Base-by-base conservation (phyloP, 2,113 vertebrate species). In the Ammospiza caudacuta region DNA sequence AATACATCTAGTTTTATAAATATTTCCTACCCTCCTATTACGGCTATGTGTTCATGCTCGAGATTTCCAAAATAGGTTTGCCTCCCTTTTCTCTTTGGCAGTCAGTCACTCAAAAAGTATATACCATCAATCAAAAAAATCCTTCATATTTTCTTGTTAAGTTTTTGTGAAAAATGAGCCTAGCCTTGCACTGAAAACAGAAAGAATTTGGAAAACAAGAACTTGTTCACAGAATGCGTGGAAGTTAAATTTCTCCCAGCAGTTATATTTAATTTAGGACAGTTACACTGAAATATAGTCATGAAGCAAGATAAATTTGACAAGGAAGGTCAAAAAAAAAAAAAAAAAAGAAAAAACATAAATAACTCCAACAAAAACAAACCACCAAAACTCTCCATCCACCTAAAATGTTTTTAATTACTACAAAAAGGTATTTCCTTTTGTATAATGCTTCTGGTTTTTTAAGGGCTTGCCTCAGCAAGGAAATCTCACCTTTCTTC, bases 311-410 rank as follows among this genome's bases (percentile, higher is more conserved):
- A 69, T 9, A 75, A 35, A 44, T 63, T 72, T 63, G 18, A 84
- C 35, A 52, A n/a, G 31, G 21, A 83, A 67, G 2, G 39, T 62
- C n/a, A 83, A 67, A 64, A 11, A n/a, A 59, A 54, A 61, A 8
- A 7, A 44, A 44, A 49, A 19, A 39, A 31, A 59, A 35, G 10
- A 21, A 39, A 43, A 44, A 22, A 1, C 9, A 49, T 2, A 21
- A 35, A 35, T 54, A 31, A 11, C 5, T 9, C 3, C 13, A n/a
- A 21, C 1, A n/a, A 69, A 63, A n/a, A 14, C 5, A 33, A 76
- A 47, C 8, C 5, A 27, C 5, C 12, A 33, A 28, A 51, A 19
- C 0, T 3, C 2, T 28, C 4, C 10, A 47, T 4, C 1, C 18
- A 80, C 9, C 20, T 47, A 47, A 81, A 66, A 44, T 23, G 7